A percentile compares a stretch with the other conserved stretches of the same genome.
These are phyloP conservation scores for Dendropsophus ebraccatus DNA, from an alignment of 2,113 vertebrate genomes.

Conservation along the genomic window DNA sequence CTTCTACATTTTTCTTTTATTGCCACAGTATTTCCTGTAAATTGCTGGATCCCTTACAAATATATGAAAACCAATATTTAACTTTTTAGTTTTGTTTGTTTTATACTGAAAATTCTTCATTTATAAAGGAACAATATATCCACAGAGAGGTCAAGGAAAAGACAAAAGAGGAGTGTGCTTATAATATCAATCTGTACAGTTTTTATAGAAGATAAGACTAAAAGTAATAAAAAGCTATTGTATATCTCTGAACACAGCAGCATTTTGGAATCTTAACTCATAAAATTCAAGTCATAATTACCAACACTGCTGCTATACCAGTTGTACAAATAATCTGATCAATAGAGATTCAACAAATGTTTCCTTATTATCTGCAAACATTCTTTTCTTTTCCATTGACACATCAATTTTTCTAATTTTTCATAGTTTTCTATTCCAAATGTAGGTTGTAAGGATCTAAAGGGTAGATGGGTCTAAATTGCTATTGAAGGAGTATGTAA, in stretches of 20 bases:
- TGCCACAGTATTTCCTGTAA: neutral
- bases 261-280: neutral
- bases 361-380: too few relatives aligned
- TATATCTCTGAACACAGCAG: neutral
- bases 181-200: neutral
- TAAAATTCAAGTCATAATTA: neutral
- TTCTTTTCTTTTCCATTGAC: too few relatives aligned
- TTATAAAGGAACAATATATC: neutral
- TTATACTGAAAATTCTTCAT: neutral
- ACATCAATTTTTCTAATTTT: too few relatives aligned
- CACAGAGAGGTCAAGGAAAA: neutral
- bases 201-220: neutral
- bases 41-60: constrained; percentile 18
- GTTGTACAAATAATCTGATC: neutral
- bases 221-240: neutral
- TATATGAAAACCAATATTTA: constrained; percentile 9
- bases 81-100: neutral
- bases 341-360: neutral
- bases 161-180: neutral
- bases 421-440: too few relatives aligned
- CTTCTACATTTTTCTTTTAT: neutral
- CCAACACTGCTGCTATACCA: neutral
- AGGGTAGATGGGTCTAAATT: too few relatives aligned
- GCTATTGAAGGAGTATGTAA: too few relatives aligned
- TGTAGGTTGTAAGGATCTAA: too few relatives aligned